Base-by-base conservation (phyloP, 2,113 vertebrate genomes). In the Aldabrachelys gigantea region DNA sequence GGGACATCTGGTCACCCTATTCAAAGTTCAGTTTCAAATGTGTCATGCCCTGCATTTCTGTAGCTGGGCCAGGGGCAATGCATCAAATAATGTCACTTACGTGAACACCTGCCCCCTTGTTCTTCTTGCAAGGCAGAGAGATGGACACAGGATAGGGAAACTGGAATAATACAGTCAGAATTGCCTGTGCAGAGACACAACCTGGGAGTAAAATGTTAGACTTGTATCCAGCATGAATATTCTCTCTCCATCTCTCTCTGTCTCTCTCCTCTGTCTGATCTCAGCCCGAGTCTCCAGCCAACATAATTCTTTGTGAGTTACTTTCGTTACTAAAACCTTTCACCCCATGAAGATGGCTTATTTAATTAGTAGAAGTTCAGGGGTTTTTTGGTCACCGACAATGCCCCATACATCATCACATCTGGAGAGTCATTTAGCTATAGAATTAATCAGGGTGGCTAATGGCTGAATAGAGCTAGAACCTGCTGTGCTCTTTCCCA, bases 351-450 rank as follows among this genome's bases (percentile, higher is more conserved):
- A 98, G 96, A 97, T 97, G 90, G 98, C 97, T 96, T 98, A 96
- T 97, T 98, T 98, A 98, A 98, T 98, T 98, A 98, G 97, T 94
- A 97, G 97, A 98, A 97, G 97, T 98, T 98, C 96, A 90, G 90
- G 19, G 6, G 95, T 97, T 97, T 96, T 92, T 98, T 97, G 92
- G 97, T 96, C 95, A 93, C 96, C 0, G 89, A 97, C 95, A 98
- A 94, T 96, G 52, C 82, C 84, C 89, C 92, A 92, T 98, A 97
- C 50, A 98, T 98, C 96, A 98, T 92, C 90, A 85, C 90, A 96
- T 96, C 98, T 94, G 78, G 93, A 95, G 96, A 97, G 89, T 97
- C 96, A 98, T 98, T 38, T 98, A 98, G 81, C 91, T 92, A 47
- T 93, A 95, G 96, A 97, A 98, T 98, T 97, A 98, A 98, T 98